These are phyloP conservation scores for Odontesthes bonariensis DNA, from an alignment of 2,113 vertebrate species.

Conservation along the genomic window DNA sequence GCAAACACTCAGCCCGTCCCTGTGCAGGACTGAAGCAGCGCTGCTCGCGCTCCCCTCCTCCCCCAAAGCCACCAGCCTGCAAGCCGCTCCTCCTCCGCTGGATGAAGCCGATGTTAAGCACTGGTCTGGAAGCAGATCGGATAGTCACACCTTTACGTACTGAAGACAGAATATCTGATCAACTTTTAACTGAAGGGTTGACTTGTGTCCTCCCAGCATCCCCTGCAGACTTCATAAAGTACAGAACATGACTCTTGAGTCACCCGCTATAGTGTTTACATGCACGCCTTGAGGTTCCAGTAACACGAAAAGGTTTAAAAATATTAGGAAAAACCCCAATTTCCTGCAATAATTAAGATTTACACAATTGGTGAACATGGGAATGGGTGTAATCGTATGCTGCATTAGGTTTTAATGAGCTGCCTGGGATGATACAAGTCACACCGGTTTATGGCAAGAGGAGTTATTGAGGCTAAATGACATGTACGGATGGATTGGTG, in stretches of 20 bases:
- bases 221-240: slow-evolving; percentile 21
- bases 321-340: not conserved
- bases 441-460: slow-evolving; percentile 5
- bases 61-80: slow-evolving; percentile 51
- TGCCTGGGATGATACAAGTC: slow-evolving; percentile 32
- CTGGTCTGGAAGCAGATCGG: slow-evolving; percentile 32
- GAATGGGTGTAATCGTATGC: not conserved
- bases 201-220: slow-evolving; percentile 38
- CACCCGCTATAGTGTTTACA: slow-evolving; percentile 44
- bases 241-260: not conserved
- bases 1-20: slow-evolving; percentile 36
- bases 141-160: not conserved
- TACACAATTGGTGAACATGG: no score
- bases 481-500: not conserved
- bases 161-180: slow-evolving; percentile 5
- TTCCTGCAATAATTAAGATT: slow-evolving; percentile 1
- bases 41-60: slow-evolving; percentile 24
- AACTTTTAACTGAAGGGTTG: slow-evolving; percentile 9
- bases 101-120: slow-evolving; percentile 25
- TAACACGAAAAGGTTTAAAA: slow-evolving; percentile 6
- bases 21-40: slow-evolving; percentile 70
- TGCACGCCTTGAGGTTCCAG: slow-evolving; percentile 23
- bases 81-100: slow-evolving; percentile 40
- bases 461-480: slow-evolving; percentile 1
- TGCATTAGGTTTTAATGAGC: not conserved